These are phyloP conservation scores for Polypterus bichir DNA, from an alignment of 2,113 vertebrate genomes.

Conservation along the genomic window DNA sequence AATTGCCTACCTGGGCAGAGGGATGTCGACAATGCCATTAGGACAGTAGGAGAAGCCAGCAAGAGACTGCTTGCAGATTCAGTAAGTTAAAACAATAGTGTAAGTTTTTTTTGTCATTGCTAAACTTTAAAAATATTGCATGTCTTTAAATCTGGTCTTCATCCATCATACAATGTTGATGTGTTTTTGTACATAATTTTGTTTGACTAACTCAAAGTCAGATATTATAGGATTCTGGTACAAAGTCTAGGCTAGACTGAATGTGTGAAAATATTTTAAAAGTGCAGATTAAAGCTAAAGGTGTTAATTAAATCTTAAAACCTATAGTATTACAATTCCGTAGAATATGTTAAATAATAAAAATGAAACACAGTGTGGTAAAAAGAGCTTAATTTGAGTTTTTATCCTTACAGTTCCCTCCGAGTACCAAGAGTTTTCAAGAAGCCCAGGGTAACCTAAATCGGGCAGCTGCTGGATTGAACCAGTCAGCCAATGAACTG, in stretches of 20 bases:
- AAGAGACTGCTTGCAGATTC: conserved; percentile 74
- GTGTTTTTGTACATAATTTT: no score
- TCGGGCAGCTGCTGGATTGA: conserved; percentile 73
- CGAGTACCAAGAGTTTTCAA: conserved; percentile 84
- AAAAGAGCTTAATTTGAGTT: no score
- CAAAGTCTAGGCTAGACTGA: no score
- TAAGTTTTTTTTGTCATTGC: no score
- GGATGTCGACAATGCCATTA: conserved; percentile 87
- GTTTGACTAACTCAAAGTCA: no score
- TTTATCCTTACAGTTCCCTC: conserved; percentile 60
- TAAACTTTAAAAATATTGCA: no score
- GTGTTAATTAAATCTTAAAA: background rate
- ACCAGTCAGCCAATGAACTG: conserved; percentile 89
- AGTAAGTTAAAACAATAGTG: conserved; percentile 37
- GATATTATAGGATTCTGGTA: no score
- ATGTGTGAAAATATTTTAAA: no score
- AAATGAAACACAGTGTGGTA: no score
- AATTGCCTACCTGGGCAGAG: conserved; percentile 90
- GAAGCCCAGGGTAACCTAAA: conserved; percentile 84
- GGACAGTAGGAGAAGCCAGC: conserved; percentile 85
- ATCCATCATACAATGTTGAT: no score
- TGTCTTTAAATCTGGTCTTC: no score
- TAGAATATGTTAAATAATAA: background rate
- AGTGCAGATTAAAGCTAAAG: no score
- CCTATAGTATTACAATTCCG: background rate